Percentiles rank a stretch among this genome's conserved stretches.
Evolutionary conservation across 2,113 vertebrate genomes (phyloP).

Genomic region (Perognathus longimembris): DNA sequence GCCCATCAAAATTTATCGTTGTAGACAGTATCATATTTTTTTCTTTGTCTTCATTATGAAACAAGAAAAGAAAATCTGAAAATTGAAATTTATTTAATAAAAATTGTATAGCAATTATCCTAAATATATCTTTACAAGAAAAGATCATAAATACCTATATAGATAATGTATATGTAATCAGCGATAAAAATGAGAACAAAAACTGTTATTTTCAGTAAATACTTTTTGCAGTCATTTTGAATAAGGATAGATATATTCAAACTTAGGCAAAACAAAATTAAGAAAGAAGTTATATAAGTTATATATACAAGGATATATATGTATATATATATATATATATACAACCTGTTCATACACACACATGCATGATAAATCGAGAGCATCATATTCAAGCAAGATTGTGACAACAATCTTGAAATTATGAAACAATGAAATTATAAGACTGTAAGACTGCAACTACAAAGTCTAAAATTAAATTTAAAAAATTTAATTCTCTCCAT

Average conservation of each 20-base stretch:
- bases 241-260: background rate
- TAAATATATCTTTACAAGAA: background rate
- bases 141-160: background rate
- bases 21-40: background rate
- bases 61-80: background rate
- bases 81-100: background rate
- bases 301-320: background rate
- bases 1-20: background rate
- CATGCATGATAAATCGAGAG: too few species aligned
- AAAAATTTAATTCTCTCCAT: constrained; percentile 8
- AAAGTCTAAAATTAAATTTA: background rate
- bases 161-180: background rate
- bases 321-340: background rate
- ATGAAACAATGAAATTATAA: background rate
- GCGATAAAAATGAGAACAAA: background rate
- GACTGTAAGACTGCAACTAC: background rate
- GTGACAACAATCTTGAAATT: too few species aligned
- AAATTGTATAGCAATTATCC: background rate
- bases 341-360: rapidly evolving
- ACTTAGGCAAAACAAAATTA: background rate
- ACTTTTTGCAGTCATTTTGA: background rate
- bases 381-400: background rate
- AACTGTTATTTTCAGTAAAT: background rate
- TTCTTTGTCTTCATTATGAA: background rate
- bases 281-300: background rate